Conservation (phyloP, 2,888 invertebrate genomes). For the Ophion ellenae region DNA sequence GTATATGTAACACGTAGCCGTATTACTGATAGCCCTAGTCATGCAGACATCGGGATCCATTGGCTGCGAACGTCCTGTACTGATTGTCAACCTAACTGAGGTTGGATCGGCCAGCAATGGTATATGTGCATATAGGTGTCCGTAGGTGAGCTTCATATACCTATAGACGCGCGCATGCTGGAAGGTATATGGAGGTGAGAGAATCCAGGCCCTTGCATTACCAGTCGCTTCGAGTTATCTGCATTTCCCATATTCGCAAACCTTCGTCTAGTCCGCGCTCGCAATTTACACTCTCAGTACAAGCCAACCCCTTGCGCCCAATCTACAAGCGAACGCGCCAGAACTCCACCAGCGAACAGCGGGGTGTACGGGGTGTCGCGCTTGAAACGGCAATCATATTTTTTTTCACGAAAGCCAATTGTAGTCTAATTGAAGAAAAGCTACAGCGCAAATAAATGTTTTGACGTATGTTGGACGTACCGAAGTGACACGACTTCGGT, state of each 20-base stretch:
- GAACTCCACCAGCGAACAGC: slow-evolving; percentile 56
- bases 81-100: slow-evolving; percentile 66
- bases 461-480: no score
- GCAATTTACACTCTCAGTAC: slow-evolving; percentile 49
- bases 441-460: no score
- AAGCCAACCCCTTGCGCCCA: slow-evolving; percentile 33
- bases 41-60: slow-evolving; percentile 76
- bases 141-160: no score
- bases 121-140: slow-evolving; percentile 5
- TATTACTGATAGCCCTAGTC: neutral
- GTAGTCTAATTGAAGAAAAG: no score
- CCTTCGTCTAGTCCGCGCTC: slow-evolving; percentile 55
- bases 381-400: no score
- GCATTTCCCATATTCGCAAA: slow-evolving; percentile 79
- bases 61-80: slow-evolving; percentile 66
- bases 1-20: neutral
- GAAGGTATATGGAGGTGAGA: slow-evolving; percentile 42
- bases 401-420: no score
- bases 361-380: neutral
- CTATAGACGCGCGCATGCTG: no score
- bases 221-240: slow-evolving; percentile 82
- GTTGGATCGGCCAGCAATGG: slow-evolving; percentile 63
- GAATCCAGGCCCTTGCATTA: slow-evolving; percentile 72
- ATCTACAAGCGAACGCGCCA: slow-evolving; percentile 38
- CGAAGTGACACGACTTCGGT: no score